Base-by-base conservation (phyloP, 2,797 vertebrate species). In the Malacoraja senta region DNA sequence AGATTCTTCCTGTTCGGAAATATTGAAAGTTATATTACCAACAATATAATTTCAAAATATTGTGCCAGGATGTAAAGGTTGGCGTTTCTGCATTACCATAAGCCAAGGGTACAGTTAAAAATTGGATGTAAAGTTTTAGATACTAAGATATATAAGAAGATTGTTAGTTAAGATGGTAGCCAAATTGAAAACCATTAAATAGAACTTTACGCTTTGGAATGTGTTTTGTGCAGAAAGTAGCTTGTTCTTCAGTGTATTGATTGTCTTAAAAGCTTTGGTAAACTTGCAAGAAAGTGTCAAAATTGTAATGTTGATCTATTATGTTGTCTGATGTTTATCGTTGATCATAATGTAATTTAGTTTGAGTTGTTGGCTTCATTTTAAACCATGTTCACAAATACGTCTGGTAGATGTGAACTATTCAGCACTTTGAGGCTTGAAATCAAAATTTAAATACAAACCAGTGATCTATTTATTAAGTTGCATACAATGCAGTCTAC, bases 241-340 rank as follows among this genome's bases (percentile, higher is more conserved):
- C 71, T 72, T 92, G 71, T 26, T 74, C 19, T 92, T 53, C 71
- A 92, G 19, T 86, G 81, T 58, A n/a, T 83, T 83, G 81, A 83
- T 61, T 79, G 78, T 58, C 26, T 74, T 71, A 92, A 76, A 76
- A 92, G 6, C 38, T 92, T 92, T 76, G 72, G 21, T 91, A 91
- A 92, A 92, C 38, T 92, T 92, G 2, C 15, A 68, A 92, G 71
- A 76, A 74, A 76, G 7, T 76, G 12, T 76, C 74, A 92, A 92
- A 76, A 92, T 53, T 24, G 71, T 58, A 76, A 44, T 92, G 90
- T 92, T 92, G 24, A 92, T 53, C 38, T 68, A 92, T 92, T 76
- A 74, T 92, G 90, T 92, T 92, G 68, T 74, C 90, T 92, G 71
- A 76, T 29, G 90, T 92, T 92, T 53, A 74, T 91, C 58, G 90